phyloP scores from a whole-genome alignment of 2,888 invertebrate species.

The Apotomis turbidana region DNA sequence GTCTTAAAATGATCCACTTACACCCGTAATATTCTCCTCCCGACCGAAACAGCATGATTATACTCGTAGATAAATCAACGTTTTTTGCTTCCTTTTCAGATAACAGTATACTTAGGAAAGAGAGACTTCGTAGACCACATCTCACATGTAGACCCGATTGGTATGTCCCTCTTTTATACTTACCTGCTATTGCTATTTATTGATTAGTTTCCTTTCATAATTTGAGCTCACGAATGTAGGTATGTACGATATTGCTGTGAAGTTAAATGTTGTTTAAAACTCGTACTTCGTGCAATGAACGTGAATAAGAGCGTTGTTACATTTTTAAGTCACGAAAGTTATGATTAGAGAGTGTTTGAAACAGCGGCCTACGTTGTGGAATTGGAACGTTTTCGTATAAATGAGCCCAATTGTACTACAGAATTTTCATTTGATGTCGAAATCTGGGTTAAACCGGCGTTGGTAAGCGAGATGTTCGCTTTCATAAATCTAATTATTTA shows the following conservation, averaged over 20 bases:
- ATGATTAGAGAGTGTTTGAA: constrained; percentile 15
- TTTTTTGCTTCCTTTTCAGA: constrained; percentile 77
- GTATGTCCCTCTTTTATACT: constrained; percentile 74
- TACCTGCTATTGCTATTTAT: background rate
- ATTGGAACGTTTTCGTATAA: constrained; percentile 13
- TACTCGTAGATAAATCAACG: constrained; percentile 30
- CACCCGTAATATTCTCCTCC: background rate
- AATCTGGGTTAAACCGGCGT: constrained; percentile 13
- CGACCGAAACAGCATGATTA: constrained; percentile 28
- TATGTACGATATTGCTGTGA: too few species aligned
- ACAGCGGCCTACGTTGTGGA: constrained; percentile 5
- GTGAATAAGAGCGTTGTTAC: background rate
- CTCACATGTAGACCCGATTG: constrained; percentile 95
- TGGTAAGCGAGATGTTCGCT: constrained; percentile 13
- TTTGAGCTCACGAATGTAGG: too few species aligned
- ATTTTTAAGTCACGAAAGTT: constrained; percentile 15
- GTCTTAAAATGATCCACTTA: background rate
- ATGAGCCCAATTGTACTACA: constrained; percentile 12
- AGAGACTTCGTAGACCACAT: constrained; percentile 97
- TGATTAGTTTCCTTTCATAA: too few species aligned
- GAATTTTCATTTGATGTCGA: constrained; percentile 5
- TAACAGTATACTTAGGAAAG: constrained; percentile 95
- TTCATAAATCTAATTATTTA: constrained; percentile 27
- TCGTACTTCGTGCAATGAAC: background rate
- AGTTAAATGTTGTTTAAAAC: background rate